Base-by-base conservation (phyloP, 2,888 invertebrate species). In the Perizoma flavofasciatum region DNA sequence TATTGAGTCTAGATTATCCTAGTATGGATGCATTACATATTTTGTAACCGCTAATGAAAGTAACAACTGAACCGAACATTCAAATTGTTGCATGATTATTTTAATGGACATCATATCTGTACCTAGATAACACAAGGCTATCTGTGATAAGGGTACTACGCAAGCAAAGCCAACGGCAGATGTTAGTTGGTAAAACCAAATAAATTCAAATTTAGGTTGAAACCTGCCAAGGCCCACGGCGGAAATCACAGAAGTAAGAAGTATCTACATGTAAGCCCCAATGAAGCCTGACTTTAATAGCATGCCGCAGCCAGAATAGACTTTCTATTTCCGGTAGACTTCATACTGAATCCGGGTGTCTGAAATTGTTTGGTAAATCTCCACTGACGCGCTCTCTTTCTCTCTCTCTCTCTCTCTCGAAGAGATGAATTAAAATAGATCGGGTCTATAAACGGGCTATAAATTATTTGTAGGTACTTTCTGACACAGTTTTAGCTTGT, bases 241-340 rank as follows among this genome's bases (percentile, higher is more conserved):
- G 51, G 33, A 48, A 60, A 43, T 47, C 47, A 10, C 11, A 11
- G 10, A 10, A 46, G 3, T 22, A 22, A 22, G 22, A 22, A 22
- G 32, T 10, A 54, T 22, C 45, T 41, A 49, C 50, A 41, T 51
- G 59, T 48, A 40, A 47, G 37, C 8, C 32, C 48, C 51, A 44
- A 55, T 60, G 48, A 55, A 61, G 44, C 48, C 45, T 53, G 45
- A 53, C 45, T 45, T 53, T 22, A 45, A 37, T 46, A 39, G 45
- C 39, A 46, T 37, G 22, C n/a, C 10, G 32, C 22, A 32, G 22
- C 7, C 32, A 43, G 43, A 43, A 10, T 4, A 45, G 46, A 46
- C 50, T 35, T 60, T 53, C 56, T 61, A 61, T 61, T 61, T 61
- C 61, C 61, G 61, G 5, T 32, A 39, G 33, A 33, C 37, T 48